Conservation (phyloP, 2,888 invertebrate genomes). For the Brenthis daphne region DNA sequence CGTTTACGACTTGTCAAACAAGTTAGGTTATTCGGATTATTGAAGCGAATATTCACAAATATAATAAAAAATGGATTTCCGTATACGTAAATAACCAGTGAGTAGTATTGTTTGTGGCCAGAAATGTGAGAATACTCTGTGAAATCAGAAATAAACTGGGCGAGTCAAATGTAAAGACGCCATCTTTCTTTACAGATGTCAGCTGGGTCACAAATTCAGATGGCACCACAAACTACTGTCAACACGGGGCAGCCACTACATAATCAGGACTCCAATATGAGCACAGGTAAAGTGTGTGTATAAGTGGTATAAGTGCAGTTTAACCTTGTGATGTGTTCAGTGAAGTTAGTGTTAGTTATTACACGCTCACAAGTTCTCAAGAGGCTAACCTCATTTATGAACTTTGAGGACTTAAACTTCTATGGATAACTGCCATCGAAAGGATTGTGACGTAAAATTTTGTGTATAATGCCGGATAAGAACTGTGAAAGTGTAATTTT, state of each 20-base stretch:
- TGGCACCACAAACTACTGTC: slow-evolving; percentile 96
- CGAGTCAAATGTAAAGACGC: slow-evolving; percentile 82
- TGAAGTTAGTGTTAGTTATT: slow-evolving; percentile 64
- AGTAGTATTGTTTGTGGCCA: slow-evolving; percentile 51
- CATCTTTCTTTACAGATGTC: slow-evolving; percentile 92
- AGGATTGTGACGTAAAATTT: slow-evolving; percentile 75
- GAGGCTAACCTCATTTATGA: slow-evolving; percentile 60
- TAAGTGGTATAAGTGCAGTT: slow-evolving; percentile 70
- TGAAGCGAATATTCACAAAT: slow-evolving; percentile 56
- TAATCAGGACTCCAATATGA: slow-evolving; percentile 99
- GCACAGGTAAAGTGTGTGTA: slow-evolving; percentile 89
- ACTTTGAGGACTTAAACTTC: slow-evolving; percentile 56
- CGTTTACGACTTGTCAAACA: slow-evolving; percentile 81
- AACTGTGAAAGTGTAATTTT: slow-evolving; percentile 75
- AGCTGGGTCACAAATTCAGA: slow-evolving; percentile 98
- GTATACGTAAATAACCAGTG: slow-evolving; percentile 58
- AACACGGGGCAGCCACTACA: slow-evolving; percentile 91
- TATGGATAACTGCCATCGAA: slow-evolving; percentile 66
- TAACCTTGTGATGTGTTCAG: slow-evolving; percentile 65
- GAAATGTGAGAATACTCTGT: slow-evolving; percentile 48
- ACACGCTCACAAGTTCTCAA: slow-evolving; percentile 49
- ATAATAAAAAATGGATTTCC: slow-evolving; percentile 54
- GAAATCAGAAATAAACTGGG: slow-evolving; percentile 58
- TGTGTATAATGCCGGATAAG: slow-evolving; percentile 77
- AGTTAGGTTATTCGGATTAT: slow-evolving; percentile 74